phyloP scores from a whole-genome alignment of 2,888 invertebrate genomes.

The Tolmerus cingulatus region DNA sequence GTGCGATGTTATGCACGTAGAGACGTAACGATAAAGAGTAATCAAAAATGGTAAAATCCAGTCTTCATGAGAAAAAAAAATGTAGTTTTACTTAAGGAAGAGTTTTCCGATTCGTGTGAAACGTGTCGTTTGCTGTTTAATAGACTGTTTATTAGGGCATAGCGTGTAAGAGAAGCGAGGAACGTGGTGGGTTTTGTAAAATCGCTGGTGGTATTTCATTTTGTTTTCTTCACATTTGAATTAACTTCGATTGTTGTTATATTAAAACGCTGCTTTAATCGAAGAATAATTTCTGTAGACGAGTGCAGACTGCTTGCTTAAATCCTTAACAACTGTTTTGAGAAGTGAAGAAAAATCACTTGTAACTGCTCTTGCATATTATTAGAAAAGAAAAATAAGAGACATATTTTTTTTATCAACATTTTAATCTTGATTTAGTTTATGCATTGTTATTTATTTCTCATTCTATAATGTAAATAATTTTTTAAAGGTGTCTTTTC shows the following conservation, averaged over 20 bases:
- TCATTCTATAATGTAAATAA: background rate
- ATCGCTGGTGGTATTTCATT: background rate
- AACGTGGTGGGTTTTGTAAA: background rate
- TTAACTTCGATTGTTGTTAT: background rate
- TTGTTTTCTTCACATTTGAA: background rate
- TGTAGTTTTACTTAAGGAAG: constrained; percentile 13
- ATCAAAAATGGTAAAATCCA: constrained; percentile 29
- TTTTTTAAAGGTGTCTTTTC: too few species aligned
- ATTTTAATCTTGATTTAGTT: background rate
- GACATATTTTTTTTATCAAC: background rate
- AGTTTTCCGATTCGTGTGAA: constrained; percentile 24
- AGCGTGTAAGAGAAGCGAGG: background rate
- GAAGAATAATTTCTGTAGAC: background rate
- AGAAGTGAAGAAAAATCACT: background rate
- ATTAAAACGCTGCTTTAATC: background rate
- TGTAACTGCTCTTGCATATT: background rate
- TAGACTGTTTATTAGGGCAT: constrained; percentile 24
- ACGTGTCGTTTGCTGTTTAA: constrained; percentile 21
- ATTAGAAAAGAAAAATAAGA: background rate
- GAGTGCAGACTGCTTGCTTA: background rate
- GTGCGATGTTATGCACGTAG: background rate
- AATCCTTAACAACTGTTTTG: background rate
- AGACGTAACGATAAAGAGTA: background rate
- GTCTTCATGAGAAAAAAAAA: constrained; percentile 17
- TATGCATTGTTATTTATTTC: background rate